phyloP scores from a whole-genome alignment of 2,888 invertebrate genomes.

The Rhamphomyia laevipes region DNA sequence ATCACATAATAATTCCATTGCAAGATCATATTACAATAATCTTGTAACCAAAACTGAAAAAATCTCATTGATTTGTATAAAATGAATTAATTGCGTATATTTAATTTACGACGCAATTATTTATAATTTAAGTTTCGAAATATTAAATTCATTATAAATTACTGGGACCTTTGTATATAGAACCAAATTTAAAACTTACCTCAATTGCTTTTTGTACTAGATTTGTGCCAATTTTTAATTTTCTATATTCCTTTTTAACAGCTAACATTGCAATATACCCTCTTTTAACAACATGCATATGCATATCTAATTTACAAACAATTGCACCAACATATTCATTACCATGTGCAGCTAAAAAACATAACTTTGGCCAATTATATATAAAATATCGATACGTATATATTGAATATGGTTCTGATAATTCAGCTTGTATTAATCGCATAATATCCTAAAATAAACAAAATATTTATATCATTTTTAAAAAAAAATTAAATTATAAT shows the following conservation, averaged over 20 bases:
- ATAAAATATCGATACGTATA: constrained; percentile 99
- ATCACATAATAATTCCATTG: too few species aligned
- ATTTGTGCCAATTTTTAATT: constrained; percentile 83
- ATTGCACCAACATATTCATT: constrained; percentile 92
- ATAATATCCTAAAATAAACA: constrained; percentile 61
- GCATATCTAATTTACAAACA: constrained; percentile 95
- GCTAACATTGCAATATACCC: constrained; percentile 99
- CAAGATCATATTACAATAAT: too few species aligned
- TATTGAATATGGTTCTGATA: constrained; percentile 99
- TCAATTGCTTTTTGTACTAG: constrained; percentile 68
- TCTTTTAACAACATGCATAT: constrained; percentile 79
- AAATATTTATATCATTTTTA: neutral
- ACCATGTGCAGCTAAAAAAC: constrained; percentile 87
- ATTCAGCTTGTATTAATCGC: constrained; percentile 96
- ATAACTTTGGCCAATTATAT: constrained; percentile 99
- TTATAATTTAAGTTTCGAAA: too few species aligned
- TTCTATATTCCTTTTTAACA: constrained; percentile 89
- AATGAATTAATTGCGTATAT: too few species aligned
- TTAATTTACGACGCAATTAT: too few species aligned
- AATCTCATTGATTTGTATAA: too few species aligned
- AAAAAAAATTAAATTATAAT: neutral
- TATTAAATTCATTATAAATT: too few species aligned
- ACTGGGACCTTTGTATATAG: too few species aligned
- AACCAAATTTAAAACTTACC: constrained; percentile 33
- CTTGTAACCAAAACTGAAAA: too few species aligned